Evolutionary conservation across 2,888 invertebrate species (phyloP).

Genomic region (Sarcophaga subvicina): DNA sequence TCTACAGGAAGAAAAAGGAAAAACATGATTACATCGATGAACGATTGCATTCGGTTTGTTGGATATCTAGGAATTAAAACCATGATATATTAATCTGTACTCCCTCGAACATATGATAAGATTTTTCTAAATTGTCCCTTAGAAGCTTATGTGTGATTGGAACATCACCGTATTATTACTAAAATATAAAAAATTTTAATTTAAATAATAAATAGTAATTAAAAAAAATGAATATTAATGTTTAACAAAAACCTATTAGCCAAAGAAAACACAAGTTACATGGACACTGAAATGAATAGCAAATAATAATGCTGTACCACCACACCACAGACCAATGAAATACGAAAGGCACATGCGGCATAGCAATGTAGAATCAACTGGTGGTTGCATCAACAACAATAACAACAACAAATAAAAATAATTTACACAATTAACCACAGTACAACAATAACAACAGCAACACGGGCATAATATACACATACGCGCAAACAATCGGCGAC

Average conservation of each 20-base stretch:
- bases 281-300: conserved; percentile 17
- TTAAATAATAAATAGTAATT: not conserved
- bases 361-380: conserved; percentile 56
- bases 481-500: not conserved
- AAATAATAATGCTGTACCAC: conserved; percentile 48
- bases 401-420: conserved; percentile 21
- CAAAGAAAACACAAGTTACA: conserved; percentile 23
- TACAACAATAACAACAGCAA: not conserved
- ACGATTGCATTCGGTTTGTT: too few relatives aligned
- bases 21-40: too few relatives aligned
- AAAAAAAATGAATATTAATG: conserved; percentile 26
- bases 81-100: too few relatives aligned
- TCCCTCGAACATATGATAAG: too few relatives aligned
- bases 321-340: conserved; percentile 51
- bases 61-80: too few relatives aligned
- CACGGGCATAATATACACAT: not conserved
- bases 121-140: too few relatives aligned
- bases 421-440: conserved; percentile 32
- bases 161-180: too few relatives aligned
- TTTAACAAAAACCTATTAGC: conserved; percentile 13
- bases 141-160: too few relatives aligned
- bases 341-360: conserved; percentile 30
- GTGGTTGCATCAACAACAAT: conserved; percentile 57
- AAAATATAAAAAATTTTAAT: too few relatives aligned
- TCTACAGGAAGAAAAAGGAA: too few relatives aligned